phyloP scores from a whole-genome alignment of 1,140 invertebrate genomes.

The Drosophila melanica region DNA sequence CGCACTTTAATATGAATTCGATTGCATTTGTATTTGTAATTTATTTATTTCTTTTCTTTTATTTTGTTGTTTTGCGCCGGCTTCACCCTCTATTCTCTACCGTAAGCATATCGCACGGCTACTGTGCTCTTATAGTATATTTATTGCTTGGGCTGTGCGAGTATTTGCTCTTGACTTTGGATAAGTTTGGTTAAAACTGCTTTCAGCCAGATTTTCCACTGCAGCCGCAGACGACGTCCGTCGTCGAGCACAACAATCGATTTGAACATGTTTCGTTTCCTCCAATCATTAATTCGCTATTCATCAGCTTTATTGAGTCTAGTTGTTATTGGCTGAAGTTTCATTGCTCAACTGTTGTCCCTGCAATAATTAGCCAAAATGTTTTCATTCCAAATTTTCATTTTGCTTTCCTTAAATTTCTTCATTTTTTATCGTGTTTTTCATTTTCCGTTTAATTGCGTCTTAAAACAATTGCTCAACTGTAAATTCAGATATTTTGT shows the following conservation, averaged over 20 bases:
- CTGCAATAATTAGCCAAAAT: not conserved
- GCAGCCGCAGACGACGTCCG: not conserved
- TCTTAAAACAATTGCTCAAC: not conserved
- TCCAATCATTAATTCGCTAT: constrained; percentile 22
- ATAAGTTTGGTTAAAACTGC: constrained; percentile 82
- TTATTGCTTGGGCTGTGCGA: constrained; percentile 34
- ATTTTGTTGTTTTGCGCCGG: not conserved
- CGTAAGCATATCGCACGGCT: constrained; percentile 16
- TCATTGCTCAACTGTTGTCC: not conserved
- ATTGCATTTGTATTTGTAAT: constrained; percentile 37
- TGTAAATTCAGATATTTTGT: not conserved
- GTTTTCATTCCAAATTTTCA: not conserved
- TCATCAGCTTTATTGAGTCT: not conserved
- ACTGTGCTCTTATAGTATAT: constrained; percentile 24
- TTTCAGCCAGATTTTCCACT: constrained; percentile 74
- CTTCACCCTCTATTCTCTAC: constrained; percentile 3
- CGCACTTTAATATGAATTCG: constrained; percentile 38
- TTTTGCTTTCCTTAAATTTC: too few species aligned
- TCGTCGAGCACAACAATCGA: constrained; percentile 27
- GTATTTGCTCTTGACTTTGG: constrained; percentile 76
- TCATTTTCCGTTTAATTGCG: not conserved
- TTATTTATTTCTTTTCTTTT: not conserved
- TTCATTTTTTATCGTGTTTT: not conserved
- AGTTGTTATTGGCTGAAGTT: not conserved
- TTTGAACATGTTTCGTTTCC: constrained; percentile 34